Percentiles rank a stretch among this genome's conserved stretches.
Conservation (phyloP, 2,797 vertebrate species). For the Geotrypetes seraphini region DNA sequence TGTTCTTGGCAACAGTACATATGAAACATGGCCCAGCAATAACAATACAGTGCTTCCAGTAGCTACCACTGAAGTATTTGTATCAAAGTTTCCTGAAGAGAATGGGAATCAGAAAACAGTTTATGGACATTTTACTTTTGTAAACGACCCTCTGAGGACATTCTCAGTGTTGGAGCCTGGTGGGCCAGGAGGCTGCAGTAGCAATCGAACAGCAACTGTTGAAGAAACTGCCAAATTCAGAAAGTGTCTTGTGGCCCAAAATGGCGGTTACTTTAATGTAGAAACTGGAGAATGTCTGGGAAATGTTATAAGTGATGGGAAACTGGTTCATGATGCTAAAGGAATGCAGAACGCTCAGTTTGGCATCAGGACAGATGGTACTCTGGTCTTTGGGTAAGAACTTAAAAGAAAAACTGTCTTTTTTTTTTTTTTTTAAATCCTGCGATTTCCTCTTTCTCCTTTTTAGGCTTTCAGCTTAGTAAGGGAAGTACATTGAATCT, state of each 20-base stretch:
- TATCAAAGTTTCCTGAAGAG: slow-evolving; percentile 36
- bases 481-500: too few relatives aligned
- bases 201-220: slow-evolving; percentile 40
- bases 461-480: too few relatives aligned
- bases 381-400: slow-evolving; percentile 84
- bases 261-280: slow-evolving; percentile 77
- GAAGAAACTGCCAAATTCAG: slow-evolving; percentile 51
- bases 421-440: too few relatives aligned
- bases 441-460: too few relatives aligned
- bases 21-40: slow-evolving; percentile 57
- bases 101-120: slow-evolving; percentile 20
- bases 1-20: slow-evolving; percentile 52
- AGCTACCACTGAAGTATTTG: slow-evolving; percentile 52
- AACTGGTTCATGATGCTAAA: slow-evolving; percentile 53
- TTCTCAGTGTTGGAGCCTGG: slow-evolving; percentile 81
- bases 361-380: slow-evolving; percentile 82
- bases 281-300: slow-evolving; percentile 53
- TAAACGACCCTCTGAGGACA: slow-evolving; percentile 58
- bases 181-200: slow-evolving; percentile 58
- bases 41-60: slow-evolving; percentile 2
- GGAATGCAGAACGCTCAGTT: slow-evolving; percentile 92
- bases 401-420: too few relatives aligned
- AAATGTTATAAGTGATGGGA: slow-evolving; percentile 74
- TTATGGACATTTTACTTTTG: slow-evolving; percentile 67
- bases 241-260: slow-evolving; percentile 77